These are phyloP conservation scores for Pseudobourletiella spinata DNA, from an alignment of 1,140 invertebrate species.

Conservation along the genomic window DNA sequence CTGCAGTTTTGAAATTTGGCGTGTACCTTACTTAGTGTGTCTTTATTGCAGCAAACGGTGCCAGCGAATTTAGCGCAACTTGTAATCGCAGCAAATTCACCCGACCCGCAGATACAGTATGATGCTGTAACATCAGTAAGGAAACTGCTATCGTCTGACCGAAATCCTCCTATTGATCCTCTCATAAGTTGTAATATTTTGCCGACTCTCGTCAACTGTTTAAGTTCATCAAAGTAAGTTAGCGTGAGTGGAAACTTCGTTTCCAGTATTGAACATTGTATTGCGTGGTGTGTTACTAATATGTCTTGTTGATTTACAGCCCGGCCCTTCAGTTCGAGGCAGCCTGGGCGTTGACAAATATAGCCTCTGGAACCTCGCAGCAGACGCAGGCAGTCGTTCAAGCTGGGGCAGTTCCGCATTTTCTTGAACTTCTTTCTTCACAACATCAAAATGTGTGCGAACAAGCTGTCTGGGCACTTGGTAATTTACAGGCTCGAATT, in stretches of 20 bases:
- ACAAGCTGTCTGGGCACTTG: slow-evolving; percentile 97
- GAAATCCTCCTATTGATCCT: slow-evolving; percentile 97
- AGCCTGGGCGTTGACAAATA: slow-evolving; percentile 98
- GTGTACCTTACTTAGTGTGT: no score
- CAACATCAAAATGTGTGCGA: slow-evolving; percentile 96
- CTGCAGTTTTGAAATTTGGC: no score
- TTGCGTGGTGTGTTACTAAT: no score
- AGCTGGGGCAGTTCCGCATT: slow-evolving; percentile 89
- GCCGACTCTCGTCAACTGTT: slow-evolving; percentile 83
- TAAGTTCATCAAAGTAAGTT: slow-evolving; percentile 64
- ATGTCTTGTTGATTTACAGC: no score
- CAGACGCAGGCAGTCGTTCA: slow-evolving; percentile 94
- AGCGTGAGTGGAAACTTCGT: background rate
- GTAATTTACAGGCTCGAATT: no score
- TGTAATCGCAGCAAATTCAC: slow-evolving; percentile 57
- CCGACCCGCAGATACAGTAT: slow-evolving; percentile 62
- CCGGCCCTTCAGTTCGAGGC: slow-evolving; percentile 95
- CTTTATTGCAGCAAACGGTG: slow-evolving; percentile 42
- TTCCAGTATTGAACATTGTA: no score
- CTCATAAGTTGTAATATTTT: slow-evolving; percentile 88
- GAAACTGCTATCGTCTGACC: slow-evolving; percentile 91
- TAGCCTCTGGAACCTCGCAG: slow-evolving; percentile 90
- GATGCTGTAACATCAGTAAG: slow-evolving; percentile 75
- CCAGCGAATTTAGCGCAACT: slow-evolving; percentile 57
- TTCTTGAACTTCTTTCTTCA: slow-evolving; percentile 80